These are phyloP conservation scores for Noctuana brunneofusca DNA, from an alignment of 2,888 invertebrate species.

Conservation along the genomic window DNA sequence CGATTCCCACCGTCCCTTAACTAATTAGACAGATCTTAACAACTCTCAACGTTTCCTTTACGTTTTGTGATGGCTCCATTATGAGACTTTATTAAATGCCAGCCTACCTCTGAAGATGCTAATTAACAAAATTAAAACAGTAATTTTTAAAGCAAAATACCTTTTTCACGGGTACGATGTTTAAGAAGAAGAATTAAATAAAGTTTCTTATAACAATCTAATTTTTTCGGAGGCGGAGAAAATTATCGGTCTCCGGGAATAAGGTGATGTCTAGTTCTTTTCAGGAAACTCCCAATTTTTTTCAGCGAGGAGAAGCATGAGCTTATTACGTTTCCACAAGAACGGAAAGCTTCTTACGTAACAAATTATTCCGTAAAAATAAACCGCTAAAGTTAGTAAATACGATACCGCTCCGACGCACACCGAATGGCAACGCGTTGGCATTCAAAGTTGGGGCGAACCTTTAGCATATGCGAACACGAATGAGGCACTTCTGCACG, in stretches of 20 bases:
- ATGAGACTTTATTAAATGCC: slow-evolving; percentile 22
- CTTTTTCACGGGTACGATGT: neutral
- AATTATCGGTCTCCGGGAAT: neutral
- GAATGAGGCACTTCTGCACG: neutral
- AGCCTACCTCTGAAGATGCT: slow-evolving; percentile 15
- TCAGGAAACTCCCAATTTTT: neutral
- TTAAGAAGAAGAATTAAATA: neutral
- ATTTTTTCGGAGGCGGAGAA: neutral
- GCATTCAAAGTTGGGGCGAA: slow-evolving; percentile 4
- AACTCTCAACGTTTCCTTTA: slow-evolving; percentile 13
- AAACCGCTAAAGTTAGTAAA: slow-evolving; percentile 15
- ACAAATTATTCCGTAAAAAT: slow-evolving; percentile 19
- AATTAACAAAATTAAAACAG: slow-evolving; percentile 27
- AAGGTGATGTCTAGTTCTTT: neutral
- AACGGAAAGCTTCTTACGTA: slow-evolving; percentile 10
- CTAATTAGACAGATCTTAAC: slow-evolving; percentile 28
- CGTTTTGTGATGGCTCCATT: slow-evolving; percentile 24
- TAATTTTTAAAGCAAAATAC: slow-evolving; percentile 6
- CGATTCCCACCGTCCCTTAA: slow-evolving; percentile 17
- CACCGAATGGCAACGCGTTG: slow-evolving; percentile 15
- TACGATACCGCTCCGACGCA: slow-evolving; percentile 16
- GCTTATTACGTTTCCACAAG: neutral
- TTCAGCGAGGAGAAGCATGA: neutral
- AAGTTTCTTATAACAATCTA: neutral
- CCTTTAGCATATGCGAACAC: neutral